These are phyloP conservation scores for Archips xylosteana DNA, from an alignment of 2,888 invertebrate species.

Conservation along the genomic window DNA sequence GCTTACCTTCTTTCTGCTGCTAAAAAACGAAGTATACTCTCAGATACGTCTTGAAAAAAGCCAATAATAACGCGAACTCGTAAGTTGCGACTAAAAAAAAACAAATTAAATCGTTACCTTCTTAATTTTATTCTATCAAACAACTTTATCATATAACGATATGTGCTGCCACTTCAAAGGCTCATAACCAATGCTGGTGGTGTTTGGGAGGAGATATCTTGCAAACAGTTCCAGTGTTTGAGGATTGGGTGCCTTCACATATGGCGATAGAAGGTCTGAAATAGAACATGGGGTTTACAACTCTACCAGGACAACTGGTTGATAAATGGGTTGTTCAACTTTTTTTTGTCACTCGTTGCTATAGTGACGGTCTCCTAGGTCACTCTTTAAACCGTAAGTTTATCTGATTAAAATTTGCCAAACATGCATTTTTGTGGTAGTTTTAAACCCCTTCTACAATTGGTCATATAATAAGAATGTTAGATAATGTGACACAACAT, in stretches of 20 bases:
- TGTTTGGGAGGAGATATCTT: slow-evolving; percentile 93
- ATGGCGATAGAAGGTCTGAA: slow-evolving; percentile 87
- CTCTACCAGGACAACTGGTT: too few species aligned
- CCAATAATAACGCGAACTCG: neutral
- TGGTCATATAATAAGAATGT: too few species aligned
- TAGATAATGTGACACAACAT: too few species aligned
- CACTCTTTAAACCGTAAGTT: too few species aligned
- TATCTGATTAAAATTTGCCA: too few species aligned
- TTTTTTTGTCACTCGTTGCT: too few species aligned
- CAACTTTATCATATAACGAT: slow-evolving; percentile 75
- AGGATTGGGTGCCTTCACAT: slow-evolving; percentile 81
- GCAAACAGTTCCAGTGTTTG: slow-evolving; percentile 96
- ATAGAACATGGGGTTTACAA: slow-evolving; percentile 40
- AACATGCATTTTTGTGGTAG: too few species aligned
- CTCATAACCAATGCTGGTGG: slow-evolving; percentile 95
- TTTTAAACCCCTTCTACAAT: too few species aligned
- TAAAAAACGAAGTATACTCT: too few species aligned
- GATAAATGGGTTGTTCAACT: too few species aligned
- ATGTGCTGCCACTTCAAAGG: slow-evolving; percentile 93
- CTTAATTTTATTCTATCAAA: slow-evolving; percentile 43
- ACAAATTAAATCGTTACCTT: slow-evolving; percentile 30
- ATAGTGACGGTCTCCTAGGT: too few species aligned
- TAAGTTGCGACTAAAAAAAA: neutral
- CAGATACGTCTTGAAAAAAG: neutral
- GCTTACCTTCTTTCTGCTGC: too few species aligned